These are phyloP conservation scores for Apodemia duryi DNA, from an alignment of 2,888 invertebrate species.

Conservation along the genomic window DNA sequence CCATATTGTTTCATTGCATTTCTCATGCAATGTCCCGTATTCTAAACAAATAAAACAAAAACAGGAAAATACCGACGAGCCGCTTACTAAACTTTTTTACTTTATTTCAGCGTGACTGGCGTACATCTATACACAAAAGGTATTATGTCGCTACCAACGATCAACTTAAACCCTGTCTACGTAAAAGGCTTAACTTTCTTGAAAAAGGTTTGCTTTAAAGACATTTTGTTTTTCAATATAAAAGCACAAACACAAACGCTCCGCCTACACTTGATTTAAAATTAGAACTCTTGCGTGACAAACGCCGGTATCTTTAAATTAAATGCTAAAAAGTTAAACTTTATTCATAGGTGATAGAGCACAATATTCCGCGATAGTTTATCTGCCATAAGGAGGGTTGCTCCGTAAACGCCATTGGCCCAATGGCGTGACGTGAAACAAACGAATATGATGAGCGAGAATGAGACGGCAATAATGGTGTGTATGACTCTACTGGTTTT, in stretches of 20 bases:
- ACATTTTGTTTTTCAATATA: slow-evolving; percentile 77
- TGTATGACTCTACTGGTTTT: slow-evolving; percentile 10
- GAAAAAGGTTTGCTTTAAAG: slow-evolving; percentile 75
- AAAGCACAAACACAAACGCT: slow-evolving; percentile 71
- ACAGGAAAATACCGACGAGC: slow-evolving; percentile 75
- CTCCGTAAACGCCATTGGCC: slow-evolving; percentile 76
- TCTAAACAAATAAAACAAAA: slow-evolving; percentile 72
- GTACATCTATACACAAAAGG: slow-evolving; percentile 47
- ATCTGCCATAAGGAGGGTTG: slow-evolving; percentile 74
- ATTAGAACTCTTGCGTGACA: slow-evolving; percentile 79
- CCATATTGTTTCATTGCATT: slow-evolving; percentile 76
- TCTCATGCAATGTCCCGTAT: slow-evolving; percentile 76
- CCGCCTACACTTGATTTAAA: slow-evolving; percentile 80
- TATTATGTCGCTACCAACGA: slow-evolving; percentile 57
- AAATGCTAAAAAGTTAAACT: slow-evolving; percentile 76
- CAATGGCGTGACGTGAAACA: slow-evolving; percentile 72
- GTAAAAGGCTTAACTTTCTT: slow-evolving; percentile 77
- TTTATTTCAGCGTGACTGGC: slow-evolving; percentile 58
- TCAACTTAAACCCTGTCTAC: slow-evolving; percentile 66
- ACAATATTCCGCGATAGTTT: slow-evolving; percentile 70
- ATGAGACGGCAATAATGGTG: slow-evolving; percentile 56
- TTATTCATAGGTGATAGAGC: slow-evolving; percentile 70
- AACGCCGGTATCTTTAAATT: slow-evolving; percentile 75
- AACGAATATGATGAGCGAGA: slow-evolving; percentile 70
- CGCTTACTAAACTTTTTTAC: slow-evolving; percentile 77